Evolutionary conservation across 2,113 vertebrate species (phyloP).

Genomic region (Tetrao urogallus): DNA sequence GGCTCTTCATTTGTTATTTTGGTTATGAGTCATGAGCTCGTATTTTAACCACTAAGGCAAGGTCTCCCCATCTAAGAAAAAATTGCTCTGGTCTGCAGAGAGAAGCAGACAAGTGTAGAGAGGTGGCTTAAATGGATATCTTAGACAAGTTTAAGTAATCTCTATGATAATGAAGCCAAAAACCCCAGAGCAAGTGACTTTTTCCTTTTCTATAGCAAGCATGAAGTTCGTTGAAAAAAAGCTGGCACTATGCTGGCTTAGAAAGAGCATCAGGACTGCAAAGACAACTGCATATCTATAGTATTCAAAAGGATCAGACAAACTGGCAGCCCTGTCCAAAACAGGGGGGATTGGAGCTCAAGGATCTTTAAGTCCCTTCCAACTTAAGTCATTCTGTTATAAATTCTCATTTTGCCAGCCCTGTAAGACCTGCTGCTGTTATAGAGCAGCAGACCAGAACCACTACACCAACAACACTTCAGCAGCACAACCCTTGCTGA

Average conservation of each 20-base stretch:
- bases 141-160: not conserved
- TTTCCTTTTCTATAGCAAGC: not conserved
- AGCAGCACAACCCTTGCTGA: accelerated
- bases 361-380: too few species aligned
- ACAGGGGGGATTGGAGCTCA: too few species aligned
- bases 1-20: not conserved
- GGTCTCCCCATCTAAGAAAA: not conserved
- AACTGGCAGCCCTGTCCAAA: too few species aligned
- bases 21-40: constrained; percentile 10
- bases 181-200: not conserved
- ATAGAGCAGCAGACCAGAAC: not conserved
- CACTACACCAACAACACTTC: not conserved
- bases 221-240: not conserved
- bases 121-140: not conserved
- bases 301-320: not conserved
- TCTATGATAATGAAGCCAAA: not conserved
- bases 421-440: not conserved
- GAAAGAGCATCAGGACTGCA: accelerated
- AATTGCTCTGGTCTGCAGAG: not conserved
- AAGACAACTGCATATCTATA: not conserved
- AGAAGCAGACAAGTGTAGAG: not conserved
- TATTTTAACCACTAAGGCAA: not conserved
- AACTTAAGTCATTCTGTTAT: too few species aligned
- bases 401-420: not conserved
- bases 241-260: not conserved